Base-by-base conservation (phyloP, 53 echinoderm and acorn worm species). In the Paracentrotus lividus region DNA sequence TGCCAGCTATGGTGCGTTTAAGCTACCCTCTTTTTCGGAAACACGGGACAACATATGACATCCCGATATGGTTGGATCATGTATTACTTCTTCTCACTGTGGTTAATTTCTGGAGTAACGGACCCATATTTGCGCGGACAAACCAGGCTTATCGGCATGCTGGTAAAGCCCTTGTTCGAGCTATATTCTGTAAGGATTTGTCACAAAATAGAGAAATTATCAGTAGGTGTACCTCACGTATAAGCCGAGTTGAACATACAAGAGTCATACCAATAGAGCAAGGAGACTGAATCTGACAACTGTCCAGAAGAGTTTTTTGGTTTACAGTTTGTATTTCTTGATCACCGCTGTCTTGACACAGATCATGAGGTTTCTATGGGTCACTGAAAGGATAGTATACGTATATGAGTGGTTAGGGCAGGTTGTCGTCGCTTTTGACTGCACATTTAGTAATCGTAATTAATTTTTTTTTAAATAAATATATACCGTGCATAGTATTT, bases 51-150 rank as follows among this genome's bases (percentile, higher is more conserved):
- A 42, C 76, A 5, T 40, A 76, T 76, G 76, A 76, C 42, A 76
- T 76, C 42, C 76, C 76, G 42, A 76, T 18, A 40, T 76, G 76
- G 76, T 18, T 76, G 21, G 76, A 85, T 31, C 52, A 85, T 42
- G 5, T 21, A 5, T 20, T 52, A 4, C 52, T 85, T 49, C 51
- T 85, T 49, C 85, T 85, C 38, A 85, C 49, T 3, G 10, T 85
- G 85, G 15, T 49, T 10, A 85, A 52, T 49, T 85, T 85, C 49
- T 85, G 85, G 85, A 85, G 85, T 29, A 85, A 85, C 36, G 85
- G 51, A 29, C 85, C 52, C 2, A 52, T 85, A 27, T 85, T 85
- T 52, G 85, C 85, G 12, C 85, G 85, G 14, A 85, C 85, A 18
- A 85, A 85, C 85, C 3, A 31, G 49, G 51, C 52, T 8, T 85